These are phyloP conservation scores for Leptodactylus fuscus DNA, from an alignment of 2,113 vertebrate species.

Conservation along the genomic window DNA sequence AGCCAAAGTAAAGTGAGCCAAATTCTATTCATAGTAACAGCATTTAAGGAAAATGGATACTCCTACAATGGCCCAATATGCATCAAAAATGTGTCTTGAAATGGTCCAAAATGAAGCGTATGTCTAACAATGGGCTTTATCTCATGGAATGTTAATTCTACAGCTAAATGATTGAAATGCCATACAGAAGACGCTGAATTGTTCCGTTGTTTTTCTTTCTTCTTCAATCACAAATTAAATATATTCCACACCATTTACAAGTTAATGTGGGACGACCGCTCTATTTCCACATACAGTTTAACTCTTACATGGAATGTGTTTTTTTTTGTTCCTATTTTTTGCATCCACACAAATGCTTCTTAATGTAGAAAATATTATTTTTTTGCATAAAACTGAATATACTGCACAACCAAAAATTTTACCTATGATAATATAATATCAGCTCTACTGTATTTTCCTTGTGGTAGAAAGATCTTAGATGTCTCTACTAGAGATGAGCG, in stretches of 20 bases:
- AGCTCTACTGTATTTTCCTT: no score
- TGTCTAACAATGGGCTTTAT: conserved; percentile 45
- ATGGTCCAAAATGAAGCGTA: conserved; percentile 38
- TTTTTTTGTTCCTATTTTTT: no score
- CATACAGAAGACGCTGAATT: conserved; percentile 22
- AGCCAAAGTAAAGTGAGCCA: conserved; percentile 20
- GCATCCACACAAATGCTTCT: no score
- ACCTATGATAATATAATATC: no score
- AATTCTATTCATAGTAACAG: conserved; percentile 39
- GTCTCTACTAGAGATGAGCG: no score
- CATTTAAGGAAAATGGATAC: conserved; percentile 27
- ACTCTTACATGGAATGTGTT: background rate
- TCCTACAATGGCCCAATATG: conserved; percentile 37
- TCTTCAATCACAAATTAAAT: conserved; percentile 36
- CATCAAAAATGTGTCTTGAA: conserved; percentile 45
- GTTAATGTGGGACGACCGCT: conserved; percentile 27
- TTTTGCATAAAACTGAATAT: no score
- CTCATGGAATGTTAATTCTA: conserved; percentile 41
- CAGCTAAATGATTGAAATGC: conserved; percentile 43
- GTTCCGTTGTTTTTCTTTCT: conserved; percentile 2
- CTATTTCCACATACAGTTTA: background rate
- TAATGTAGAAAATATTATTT: no score
- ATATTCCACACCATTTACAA: conserved; percentile 36
- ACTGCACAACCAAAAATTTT: no score
- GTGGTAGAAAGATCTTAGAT: no score